Base-by-base conservation (phyloP, 2,797 vertebrate genomes). In the Chiroxiphia lanceolata region DNA sequence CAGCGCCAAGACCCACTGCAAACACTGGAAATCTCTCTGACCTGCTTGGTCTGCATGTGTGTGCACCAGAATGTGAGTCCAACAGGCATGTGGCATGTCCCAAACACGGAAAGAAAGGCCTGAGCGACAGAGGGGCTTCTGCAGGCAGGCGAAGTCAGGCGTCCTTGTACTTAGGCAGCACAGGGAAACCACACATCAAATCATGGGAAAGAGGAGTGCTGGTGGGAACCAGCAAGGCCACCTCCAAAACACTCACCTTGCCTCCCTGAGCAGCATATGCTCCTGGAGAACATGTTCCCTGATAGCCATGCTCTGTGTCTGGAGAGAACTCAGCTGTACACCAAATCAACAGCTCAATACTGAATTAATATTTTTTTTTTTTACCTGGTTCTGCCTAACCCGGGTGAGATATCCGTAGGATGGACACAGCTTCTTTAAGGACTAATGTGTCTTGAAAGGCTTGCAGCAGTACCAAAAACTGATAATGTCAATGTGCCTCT, bases 291-390 rank as follows among this genome's bases (percentile, higher is more conserved):
- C 17, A 4, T 1, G 9, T 4, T 68, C 20, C 50, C 53, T 6
- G 54, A 61, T 65, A 83, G 64, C 33, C 13, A 7, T 3, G 44
- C 18, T 21, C 40, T 10, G 13, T 1, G 51, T 56, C 33, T 21
- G 50, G 63, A 47, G 34, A 75, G 25, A 18, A 15, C 29, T 14
- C 44, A 77, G 40, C 64, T 67, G 47, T 2, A 40, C 48, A 22
- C 50, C 50, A 23, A 14, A 34, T 9, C 9, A 16, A 23, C 69
- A 71, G 69, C 50, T 64, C 45, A 33, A 10, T 7, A 54, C 5
- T 2, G 1, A 64, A 18, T 13, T 38, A 11, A 44, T 0, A 11
- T 15, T 1, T 22, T 10, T 15, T 1, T 22, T 10, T 53, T 33
- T 27, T 5, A 60, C 23, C 59, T 65, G 40, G 50, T 50, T 59